phyloP scores from a whole-genome alignment of 2,797 vertebrate genomes.

The Antrozous pallidus region DNA sequence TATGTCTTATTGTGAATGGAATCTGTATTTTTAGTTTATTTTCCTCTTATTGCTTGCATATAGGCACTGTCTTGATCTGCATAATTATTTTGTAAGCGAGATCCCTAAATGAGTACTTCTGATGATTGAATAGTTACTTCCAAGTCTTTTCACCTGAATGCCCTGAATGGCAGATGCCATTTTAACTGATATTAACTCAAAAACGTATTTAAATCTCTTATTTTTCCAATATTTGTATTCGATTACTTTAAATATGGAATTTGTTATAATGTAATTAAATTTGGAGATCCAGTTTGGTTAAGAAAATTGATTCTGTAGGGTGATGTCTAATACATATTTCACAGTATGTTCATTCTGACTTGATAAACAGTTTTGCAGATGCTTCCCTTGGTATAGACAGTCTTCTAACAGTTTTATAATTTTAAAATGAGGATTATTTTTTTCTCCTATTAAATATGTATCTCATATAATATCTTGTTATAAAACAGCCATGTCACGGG shows the following conservation, averaged over 20 bases:
- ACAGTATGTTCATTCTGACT: neutral
- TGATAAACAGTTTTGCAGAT: neutral
- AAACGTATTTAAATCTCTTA: neutral
- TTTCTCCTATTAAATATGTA: constrained; percentile 22
- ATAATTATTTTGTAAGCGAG: constrained; percentile 8
- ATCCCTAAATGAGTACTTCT: neutral
- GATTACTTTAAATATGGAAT: neutral
- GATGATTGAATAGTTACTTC: neutral
- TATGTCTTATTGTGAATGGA: neutral
- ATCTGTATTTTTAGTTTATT: constrained; percentile 12
- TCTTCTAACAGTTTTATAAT: neutral
- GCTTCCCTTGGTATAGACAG: neutral
- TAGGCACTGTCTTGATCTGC: neutral
- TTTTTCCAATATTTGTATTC: neutral
- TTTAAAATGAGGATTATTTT: constrained; percentile 9
- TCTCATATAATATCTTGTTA: neutral
- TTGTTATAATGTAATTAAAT: neutral
- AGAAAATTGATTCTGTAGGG: neutral
- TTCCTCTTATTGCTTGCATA: neutral
- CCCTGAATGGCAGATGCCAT: neutral
- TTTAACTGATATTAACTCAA: constrained; percentile 23
- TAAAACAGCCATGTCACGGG: neutral
- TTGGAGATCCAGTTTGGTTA: neutral
- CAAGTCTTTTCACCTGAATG: neutral
- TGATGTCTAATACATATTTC: neutral